Base-by-base conservation (phyloP, 2,888 invertebrate species). In the Xestia rhomboidea region DNA sequence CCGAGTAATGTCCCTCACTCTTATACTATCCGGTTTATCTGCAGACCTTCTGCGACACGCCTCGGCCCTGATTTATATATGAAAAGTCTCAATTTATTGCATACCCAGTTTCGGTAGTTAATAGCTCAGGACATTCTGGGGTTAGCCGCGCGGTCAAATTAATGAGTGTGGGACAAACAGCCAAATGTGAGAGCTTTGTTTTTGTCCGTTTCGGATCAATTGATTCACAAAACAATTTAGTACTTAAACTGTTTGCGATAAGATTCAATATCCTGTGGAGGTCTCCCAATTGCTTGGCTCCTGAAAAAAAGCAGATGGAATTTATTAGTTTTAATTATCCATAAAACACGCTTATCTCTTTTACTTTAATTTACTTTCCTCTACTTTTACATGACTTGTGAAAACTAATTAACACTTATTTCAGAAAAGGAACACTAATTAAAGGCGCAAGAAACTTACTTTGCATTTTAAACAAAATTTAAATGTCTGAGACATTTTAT, bases 11-110 rank as follows among this genome's bases (percentile, higher is more conserved):
- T 90, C 92, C 88, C 88, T 88, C 89, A 91, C 91, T 93, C 92
- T 93, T 92, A 92, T 93, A 91, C 91, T 90, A 90, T 88, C 88
- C 91, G 90, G 93, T 94, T 95, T 95, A 95, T 94, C 94, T 93
- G 85, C 87, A 89, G 89, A 93, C 92, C 93, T 92, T 93, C 91
- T 91, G 93, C 93, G 92, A 90, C 92, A 89, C 88, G 91, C 91
- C 92, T 82, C 85, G 90, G 90, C 92, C 92, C 93, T 94, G 94
- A 95, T 95, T 95, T 95, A 95, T 94, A 94, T 92, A 93, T 93
- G 92, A 93, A 94, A 94, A 94, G 91, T 93, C 92, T 89, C 88
- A 93, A 95, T 95, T 94, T 95, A 95, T 93, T 91, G 92, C 92
- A 90, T 88, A 92, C 89, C 90, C 91, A 82, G 88, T 91, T 92